Percentiles rank a stretch among this genome's conserved stretches.
Conservation (phyloP, 2,888 invertebrate genomes). For the Chalcosyrphus nemorum region DNA sequence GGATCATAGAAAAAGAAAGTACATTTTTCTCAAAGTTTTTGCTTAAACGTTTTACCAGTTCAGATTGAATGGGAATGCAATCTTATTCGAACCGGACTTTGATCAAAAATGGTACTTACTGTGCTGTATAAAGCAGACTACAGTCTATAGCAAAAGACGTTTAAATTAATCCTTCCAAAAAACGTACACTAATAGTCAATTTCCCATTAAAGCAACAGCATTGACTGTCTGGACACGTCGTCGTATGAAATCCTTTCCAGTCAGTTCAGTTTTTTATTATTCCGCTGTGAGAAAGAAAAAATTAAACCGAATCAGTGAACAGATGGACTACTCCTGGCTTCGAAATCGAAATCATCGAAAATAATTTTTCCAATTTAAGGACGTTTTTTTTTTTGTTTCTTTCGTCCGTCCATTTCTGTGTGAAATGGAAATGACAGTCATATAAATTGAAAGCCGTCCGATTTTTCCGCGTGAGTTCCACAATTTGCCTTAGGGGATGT, state of each 20-base stretch:
- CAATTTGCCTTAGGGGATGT: conserved; percentile 57
- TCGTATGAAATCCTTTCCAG: not conserved
- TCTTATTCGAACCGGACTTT: too few species aligned
- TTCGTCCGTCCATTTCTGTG: conserved; percentile 5
- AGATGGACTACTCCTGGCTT: not conserved
- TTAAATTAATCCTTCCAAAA: too few species aligned
- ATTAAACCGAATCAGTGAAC: conserved; percentile 12
- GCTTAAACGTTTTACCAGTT: too few species aligned
- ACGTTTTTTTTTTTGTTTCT: too few species aligned
- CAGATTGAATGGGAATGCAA: too few species aligned
- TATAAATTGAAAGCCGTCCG: conserved; percentile 43
- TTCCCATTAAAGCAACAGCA: not conserved
- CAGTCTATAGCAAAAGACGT: too few species aligned
- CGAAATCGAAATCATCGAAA: conserved; percentile 34
- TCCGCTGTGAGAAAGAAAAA: not conserved
- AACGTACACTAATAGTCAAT: not conserved
- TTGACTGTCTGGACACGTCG: not conserved
- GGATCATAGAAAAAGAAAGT: too few species aligned
- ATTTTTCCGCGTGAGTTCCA: conserved; percentile 20
- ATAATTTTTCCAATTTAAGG: conserved; percentile 47
- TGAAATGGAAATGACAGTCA: conserved; percentile 60
- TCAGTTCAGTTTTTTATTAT: not conserved
- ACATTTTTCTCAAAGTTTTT: too few species aligned
- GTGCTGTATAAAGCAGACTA: too few species aligned
- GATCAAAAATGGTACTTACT: too few species aligned